phyloP scores from a whole-genome alignment of 1,140 invertebrate genomes.

The Gryon sp. region DNA sequence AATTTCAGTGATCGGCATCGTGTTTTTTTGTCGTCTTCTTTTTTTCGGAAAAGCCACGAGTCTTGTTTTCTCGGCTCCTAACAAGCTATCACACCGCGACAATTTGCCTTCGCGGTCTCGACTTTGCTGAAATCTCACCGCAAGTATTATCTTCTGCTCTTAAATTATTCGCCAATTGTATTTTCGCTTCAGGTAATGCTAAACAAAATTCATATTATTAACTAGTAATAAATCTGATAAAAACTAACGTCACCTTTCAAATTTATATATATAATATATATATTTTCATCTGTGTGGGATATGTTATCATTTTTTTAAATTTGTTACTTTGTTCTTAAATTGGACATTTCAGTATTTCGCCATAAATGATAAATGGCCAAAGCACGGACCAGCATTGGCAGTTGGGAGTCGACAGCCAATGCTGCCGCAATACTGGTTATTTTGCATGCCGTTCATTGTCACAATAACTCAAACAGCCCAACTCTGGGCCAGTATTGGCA shows the following conservation, averaged over 20 bases:
- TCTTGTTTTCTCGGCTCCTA: constrained; percentile 54
- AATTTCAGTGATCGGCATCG: constrained; percentile 27
- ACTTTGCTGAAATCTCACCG: constrained; percentile 37
- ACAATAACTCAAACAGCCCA: no score
- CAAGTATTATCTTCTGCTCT: constrained; percentile 44
- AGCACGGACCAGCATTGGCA: no score
- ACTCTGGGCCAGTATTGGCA: no score
- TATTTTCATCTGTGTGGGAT: background rate
- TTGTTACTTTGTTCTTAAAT: no score
- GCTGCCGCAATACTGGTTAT: no score
- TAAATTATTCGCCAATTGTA: constrained; percentile 57
- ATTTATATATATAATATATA: background rate
- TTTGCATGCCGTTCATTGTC: no score
- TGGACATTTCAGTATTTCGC: no score
- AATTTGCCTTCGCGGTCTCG: constrained; percentile 55
- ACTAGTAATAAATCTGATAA: constrained; percentile 23
- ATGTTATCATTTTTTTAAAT: background rate
- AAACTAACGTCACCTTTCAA: background rate
- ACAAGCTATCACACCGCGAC: constrained; percentile 59
- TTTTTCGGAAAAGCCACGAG: constrained; percentile 57
- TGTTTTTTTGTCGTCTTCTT: constrained; percentile 15
- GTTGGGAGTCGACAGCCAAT: no score
- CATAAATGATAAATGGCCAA: no score
- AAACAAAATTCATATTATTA: constrained; percentile 22
- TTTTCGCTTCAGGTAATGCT: constrained; percentile 12